Evolutionary conservation across 2,797 vertebrate species (phyloP), one percentile per base, ranked within the genome.

Genomic region (Scyliorhinus canicula): DNA sequence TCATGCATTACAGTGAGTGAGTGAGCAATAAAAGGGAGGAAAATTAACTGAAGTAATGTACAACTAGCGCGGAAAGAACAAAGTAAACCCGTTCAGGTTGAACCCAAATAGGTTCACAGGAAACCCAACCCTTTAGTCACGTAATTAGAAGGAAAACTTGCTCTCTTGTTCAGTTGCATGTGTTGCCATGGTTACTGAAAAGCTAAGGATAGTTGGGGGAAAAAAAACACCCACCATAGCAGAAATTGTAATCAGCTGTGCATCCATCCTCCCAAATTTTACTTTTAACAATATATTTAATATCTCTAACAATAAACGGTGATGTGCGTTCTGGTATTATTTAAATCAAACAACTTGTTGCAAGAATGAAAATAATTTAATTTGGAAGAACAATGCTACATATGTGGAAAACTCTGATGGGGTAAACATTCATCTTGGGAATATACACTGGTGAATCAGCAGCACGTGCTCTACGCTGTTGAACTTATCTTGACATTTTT

Each of bases 171-270:
- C 35, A 74, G 93, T 3, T 55, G 67, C 21, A 71, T 52, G 3
- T 55, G 67, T 71, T 94, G 44, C 35, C 26, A 67, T 93, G 60
- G 91, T 69, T 93, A 93, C 40, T 65, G 21, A n/a, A 94, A 94
- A 52, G 28, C 65, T 69, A 94, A 94, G 50, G 47, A 71, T 71
- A 31, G 67, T 94, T 74, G 47, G 24, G 44, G n/a, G n/a, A n/a
- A n/a, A 93, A 74, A 93, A 50, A 8, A 74, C 40, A 52, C 16
- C n/a, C 31, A 74, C 52, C 14, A 71, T 74, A 35, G 3, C 47
- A 71, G 71, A 52, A 94, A 71, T 94, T 69, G 47, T 31, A 47
- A 67, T 93, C 9, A 11, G 24, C 63, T 93, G 40, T 69, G 40
- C 67, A 94, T 94, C 31, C 47, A 21, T 71, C 65, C 31, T 71